Evolutionary conservation across 53 echinoderm and acorn worm species (phyloP).

Genomic region (Patiria pectinifera): DNA sequence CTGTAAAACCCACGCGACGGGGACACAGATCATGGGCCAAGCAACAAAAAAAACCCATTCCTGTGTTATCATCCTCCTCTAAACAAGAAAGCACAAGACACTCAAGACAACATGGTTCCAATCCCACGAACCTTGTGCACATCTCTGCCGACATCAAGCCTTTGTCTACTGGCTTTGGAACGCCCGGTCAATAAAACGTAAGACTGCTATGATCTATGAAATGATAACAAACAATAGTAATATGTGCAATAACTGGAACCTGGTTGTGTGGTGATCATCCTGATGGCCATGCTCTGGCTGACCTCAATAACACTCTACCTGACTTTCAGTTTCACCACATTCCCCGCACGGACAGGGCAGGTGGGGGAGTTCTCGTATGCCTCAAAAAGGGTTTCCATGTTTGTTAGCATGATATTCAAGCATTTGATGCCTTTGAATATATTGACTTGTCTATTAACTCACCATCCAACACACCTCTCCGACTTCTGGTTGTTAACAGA

Average conservation of each 20-base stretch:
- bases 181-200: slow-evolving; percentile 28
- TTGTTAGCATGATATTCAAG: not conserved
- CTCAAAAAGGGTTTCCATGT: not conserved
- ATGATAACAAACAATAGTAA: slow-evolving; percentile 9
- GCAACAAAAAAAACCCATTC: slow-evolving; percentile 3
- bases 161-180: not conserved
- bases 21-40: not conserved
- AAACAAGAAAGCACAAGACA: not conserved
- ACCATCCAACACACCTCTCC: not conserved
- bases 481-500: slow-evolving; percentile 10
- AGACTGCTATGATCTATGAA: slow-evolving; percentile 38
- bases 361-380: slow-evolving; percentile 5
- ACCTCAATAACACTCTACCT: too few species aligned
- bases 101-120: not conserved
- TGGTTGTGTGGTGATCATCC: slow-evolving; percentile 32
- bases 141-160: not conserved
- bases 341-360: slow-evolving; percentile 11
- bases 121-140: not conserved
- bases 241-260: slow-evolving; percentile 44
- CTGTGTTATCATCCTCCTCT: not conserved
- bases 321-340: slow-evolving; percentile 9
- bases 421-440: not conserved
- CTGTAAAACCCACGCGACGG: slow-evolving; percentile 8
- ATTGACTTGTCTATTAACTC: not conserved
- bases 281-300: not conserved